Evolutionary conservation across 1,140 invertebrate species (phyloP).

Genomic region (Sarcophaga bullata): DNA sequence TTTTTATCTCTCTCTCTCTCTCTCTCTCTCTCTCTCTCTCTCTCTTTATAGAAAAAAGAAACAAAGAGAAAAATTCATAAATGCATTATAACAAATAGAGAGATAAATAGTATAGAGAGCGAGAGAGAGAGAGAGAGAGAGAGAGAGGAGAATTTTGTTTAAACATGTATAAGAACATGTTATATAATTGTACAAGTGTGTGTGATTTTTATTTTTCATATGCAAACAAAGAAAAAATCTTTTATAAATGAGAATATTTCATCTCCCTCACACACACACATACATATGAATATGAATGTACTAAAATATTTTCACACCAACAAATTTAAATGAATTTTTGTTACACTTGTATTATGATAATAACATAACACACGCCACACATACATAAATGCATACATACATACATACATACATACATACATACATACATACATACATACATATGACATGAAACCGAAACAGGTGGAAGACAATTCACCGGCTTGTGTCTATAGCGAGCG

Average conservation of each 20-base stretch:
- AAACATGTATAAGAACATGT: too few relatives aligned
- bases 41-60: background rate
- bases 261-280: background rate
- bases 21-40: background rate
- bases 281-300: background rate
- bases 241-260: background rate
- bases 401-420: background rate
- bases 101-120: background rate
- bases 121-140: too few relatives aligned
- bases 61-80: too few relatives aligned
- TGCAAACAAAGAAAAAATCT: background rate
- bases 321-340: slow-evolving; percentile 22
- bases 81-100: background rate
- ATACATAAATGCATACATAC: background rate
- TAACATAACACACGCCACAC: too few relatives aligned
- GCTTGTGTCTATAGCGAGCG: background rate
- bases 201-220: background rate
- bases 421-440: background rate
- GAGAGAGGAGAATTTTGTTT: too few relatives aligned
- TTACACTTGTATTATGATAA: background rate
- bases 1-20: background rate
- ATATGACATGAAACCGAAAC: slow-evolving; percentile 12
- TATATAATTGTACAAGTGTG: too few relatives aligned
- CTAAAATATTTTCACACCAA: background rate
- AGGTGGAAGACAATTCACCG: background rate